These are phyloP conservation scores for Vanessa tameamea DNA, from an alignment of 1,140 invertebrate species.

Conservation along the genomic window DNA sequence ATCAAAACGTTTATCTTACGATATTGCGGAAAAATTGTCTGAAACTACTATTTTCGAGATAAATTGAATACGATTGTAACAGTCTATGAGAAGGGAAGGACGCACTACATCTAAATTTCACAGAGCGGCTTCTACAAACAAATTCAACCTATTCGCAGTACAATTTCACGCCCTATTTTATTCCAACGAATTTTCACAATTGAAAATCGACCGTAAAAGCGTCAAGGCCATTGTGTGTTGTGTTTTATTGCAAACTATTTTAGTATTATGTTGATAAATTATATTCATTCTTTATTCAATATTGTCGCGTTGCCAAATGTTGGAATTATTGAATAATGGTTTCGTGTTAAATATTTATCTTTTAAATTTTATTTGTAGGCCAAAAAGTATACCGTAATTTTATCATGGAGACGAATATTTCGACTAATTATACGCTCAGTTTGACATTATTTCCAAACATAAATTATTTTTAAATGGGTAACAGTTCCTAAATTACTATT, in stretches of 20 bases:
- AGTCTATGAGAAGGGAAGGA: conserved; percentile 46
- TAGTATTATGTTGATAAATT: conserved; percentile 55
- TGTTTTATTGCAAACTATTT: conserved; percentile 63
- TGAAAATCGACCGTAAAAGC: conserved; percentile 61
- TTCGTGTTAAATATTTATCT: conserved; percentile 24
- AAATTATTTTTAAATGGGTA: too few species aligned
- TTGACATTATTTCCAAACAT: too few species aligned
- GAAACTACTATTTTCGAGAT: conserved; percentile 41
- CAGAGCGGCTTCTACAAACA: conserved; percentile 65
- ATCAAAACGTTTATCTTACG: too few species aligned
- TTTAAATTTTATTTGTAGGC: neutral
- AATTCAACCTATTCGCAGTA: conserved; percentile 65
- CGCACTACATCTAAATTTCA: conserved; percentile 64
- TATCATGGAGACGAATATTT: too few species aligned
- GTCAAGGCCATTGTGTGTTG: conserved; percentile 54
- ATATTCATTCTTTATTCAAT: conserved; percentile 56
- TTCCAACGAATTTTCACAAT: conserved; percentile 67
- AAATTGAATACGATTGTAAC: conserved; percentile 53
- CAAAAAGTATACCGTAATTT: too few species aligned
- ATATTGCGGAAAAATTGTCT: neutral
- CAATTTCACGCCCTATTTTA: conserved; percentile 77
- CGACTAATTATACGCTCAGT: too few species aligned
- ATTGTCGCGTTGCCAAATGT: conserved; percentile 42
- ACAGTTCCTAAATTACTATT: too few species aligned
- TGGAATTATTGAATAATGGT: conserved; percentile 36